phyloP scores from a whole-genome alignment of 2,797 vertebrate genomes.

The Enteromius trimaculatus region DNA sequence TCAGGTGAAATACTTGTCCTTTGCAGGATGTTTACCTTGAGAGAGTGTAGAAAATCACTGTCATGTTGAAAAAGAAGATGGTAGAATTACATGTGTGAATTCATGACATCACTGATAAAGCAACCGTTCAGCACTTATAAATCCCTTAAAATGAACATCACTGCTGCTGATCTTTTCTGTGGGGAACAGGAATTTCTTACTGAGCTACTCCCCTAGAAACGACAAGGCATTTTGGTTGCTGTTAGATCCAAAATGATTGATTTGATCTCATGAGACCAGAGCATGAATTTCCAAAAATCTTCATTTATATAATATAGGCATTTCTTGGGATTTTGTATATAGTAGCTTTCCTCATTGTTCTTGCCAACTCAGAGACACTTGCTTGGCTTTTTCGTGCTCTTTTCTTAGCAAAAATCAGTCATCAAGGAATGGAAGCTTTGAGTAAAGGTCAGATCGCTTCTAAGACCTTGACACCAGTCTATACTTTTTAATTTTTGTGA shows the following conservation, averaged over 20 bases:
- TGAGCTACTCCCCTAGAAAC: not conserved
- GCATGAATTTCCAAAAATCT: too few species aligned
- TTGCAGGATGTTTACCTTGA: not conserved
- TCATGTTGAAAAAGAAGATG: not conserved
- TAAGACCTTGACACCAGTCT: not conserved
- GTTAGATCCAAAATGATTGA: conserved; percentile 1
- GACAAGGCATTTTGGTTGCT: not conserved
- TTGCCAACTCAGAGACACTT: not conserved
- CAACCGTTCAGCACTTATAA: not conserved
- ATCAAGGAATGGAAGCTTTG: not conserved
- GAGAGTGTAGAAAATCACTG: not conserved
- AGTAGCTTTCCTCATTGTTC: too few species aligned
- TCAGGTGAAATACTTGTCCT: not conserved
- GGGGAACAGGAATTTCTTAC: not conserved
- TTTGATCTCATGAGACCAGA: not conserved
- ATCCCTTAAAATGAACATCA: not conserved
- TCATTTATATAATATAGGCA: not conserved
- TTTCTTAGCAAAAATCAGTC: not conserved
- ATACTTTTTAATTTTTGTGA: not conserved
- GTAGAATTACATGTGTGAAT: not conserved
- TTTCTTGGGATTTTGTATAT: not conserved
- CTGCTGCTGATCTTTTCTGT: not conserved
- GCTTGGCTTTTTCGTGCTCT: not conserved
- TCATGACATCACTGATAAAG: not conserved
- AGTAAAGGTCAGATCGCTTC: not conserved